phyloP scores from a whole-genome alignment of 2,888 invertebrate species.

The Drosophila austrosaltans region DNA sequence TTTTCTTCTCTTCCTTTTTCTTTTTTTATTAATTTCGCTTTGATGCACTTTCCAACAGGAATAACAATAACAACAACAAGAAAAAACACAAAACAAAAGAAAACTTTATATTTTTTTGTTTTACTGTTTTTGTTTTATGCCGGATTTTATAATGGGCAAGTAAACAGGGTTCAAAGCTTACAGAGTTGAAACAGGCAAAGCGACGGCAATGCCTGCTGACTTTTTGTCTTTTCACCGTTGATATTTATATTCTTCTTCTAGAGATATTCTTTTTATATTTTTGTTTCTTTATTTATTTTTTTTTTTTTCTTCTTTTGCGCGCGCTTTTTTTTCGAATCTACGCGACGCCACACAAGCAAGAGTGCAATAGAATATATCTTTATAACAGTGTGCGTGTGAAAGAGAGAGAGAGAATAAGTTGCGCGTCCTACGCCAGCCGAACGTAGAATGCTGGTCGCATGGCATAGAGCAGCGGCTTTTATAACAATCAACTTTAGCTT shows the following conservation, averaged over 20 bases:
- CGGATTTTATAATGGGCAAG: slow-evolving; percentile 71
- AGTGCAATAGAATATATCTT: slow-evolving; percentile 2
- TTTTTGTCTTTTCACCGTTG: slow-evolving; percentile 38
- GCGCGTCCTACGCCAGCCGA: slow-evolving; percentile 67
- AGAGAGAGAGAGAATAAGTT: slow-evolving; percentile 21
- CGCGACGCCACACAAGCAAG: slow-evolving; percentile 36
- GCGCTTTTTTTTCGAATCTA: slow-evolving; percentile 63
- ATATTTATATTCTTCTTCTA: slow-evolving; percentile 1
- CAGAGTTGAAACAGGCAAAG: slow-evolving; percentile 52
- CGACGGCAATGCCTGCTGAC: slow-evolving; percentile 26
- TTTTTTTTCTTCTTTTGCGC: slow-evolving; percentile 59
- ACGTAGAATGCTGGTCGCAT: slow-evolving; percentile 68
- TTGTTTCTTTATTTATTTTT: slow-evolving; percentile 23
- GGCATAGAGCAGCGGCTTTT: slow-evolving; percentile 53
- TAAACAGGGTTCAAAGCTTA: slow-evolving; percentile 67
- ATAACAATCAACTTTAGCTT: slow-evolving; percentile 40
- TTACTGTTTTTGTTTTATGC: slow-evolving; percentile 19
- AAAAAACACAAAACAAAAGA: slow-evolving; percentile 29
- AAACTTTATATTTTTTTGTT: slow-evolving; percentile 29
- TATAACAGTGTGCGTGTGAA: not conserved
- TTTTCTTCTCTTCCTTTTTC: slow-evolving; percentile 28
- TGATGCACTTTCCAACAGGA: slow-evolving; percentile 55
- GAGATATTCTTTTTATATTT: slow-evolving; percentile 28
- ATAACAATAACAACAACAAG: slow-evolving; percentile 42
- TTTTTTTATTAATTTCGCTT: slow-evolving; percentile 32